Percentiles rank a stretch among this genome's conserved stretches.
Evolutionary conservation across 2,888 invertebrate species (phyloP).

Genomic region (Epinotia bilunana): DNA sequence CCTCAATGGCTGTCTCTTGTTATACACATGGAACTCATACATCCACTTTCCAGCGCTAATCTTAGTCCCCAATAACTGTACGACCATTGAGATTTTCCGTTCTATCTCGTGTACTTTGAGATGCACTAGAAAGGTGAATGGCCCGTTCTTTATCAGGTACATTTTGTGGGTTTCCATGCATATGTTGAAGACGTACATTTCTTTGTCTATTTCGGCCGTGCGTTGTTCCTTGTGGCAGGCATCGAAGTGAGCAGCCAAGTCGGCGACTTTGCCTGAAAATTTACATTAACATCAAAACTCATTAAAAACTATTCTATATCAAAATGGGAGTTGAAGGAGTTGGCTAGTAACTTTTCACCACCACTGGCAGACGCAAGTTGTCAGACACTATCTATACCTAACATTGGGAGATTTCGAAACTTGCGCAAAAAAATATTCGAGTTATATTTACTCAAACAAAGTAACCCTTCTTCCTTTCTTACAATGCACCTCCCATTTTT

Average conservation of each 20-base stretch:
- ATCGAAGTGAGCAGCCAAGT: constrained; percentile 63
- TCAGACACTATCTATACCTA: too few species aligned
- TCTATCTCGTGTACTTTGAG: constrained; percentile 55
- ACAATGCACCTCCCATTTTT: too few species aligned
- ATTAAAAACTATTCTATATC: too few species aligned
- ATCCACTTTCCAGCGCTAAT: constrained; percentile 68
- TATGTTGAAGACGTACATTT: constrained; percentile 58
- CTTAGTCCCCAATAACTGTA: constrained; percentile 65
- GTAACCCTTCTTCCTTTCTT: too few species aligned
- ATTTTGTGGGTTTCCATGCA: constrained; percentile 52
- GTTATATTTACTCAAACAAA: too few species aligned
- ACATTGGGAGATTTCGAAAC: too few species aligned
- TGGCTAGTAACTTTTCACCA: too few species aligned
- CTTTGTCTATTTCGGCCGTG: constrained; percentile 59
- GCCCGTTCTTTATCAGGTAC: constrained; percentile 57
- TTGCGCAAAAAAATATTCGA: too few species aligned
- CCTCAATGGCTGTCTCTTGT: constrained; percentile 64
- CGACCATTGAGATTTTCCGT: constrained; percentile 60
- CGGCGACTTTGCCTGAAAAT: constrained; percentile 65
- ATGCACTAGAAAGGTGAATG: constrained; percentile 65
- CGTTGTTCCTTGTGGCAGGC: constrained; percentile 58
- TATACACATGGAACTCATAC: constrained; percentile 70
- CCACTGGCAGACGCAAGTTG: too few species aligned
- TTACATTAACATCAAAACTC: too few species aligned
- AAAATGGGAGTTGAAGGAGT: too few species aligned